Percentiles rank a stretch among this genome's conserved stretches.
Evolutionary conservation across 2,113 vertebrate species (phyloP).

Genomic region (Empidonax alnorum): DNA sequence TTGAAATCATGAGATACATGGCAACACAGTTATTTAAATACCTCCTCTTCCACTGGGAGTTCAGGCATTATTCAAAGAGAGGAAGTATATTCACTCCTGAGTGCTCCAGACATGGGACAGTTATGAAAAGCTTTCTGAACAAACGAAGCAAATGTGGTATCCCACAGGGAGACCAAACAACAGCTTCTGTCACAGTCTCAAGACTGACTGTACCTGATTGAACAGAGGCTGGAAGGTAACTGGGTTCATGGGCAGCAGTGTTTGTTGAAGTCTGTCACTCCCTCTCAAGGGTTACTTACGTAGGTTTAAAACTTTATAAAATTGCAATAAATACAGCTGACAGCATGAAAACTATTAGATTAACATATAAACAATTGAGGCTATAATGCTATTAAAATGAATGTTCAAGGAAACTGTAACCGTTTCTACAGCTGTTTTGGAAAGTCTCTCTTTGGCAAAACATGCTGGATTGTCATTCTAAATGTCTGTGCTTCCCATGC

Average conservation of each 20-base stretch:
- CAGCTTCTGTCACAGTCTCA: neutral
- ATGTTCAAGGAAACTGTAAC: neutral
- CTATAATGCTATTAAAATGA: conserved; percentile 1
- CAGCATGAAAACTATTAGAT: conserved; percentile 13
- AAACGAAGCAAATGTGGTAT: neutral
- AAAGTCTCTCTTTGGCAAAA: conserved; percentile 44
- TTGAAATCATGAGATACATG: conserved; percentile 25
- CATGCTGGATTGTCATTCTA: conserved; percentile 46
- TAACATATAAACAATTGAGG: conserved; percentile 4
- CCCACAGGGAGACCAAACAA: neutral
- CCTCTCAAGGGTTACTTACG: neutral
- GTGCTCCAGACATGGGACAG: neutral
- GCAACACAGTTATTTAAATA: conserved; percentile 44
- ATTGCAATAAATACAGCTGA: neutral
- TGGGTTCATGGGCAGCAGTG: neutral
- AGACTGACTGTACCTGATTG: neutral
- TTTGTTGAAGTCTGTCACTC: neutral
- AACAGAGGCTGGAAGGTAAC: neutral
- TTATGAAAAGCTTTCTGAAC: conserved; percentile 8
- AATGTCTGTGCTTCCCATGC: conserved; percentile 50
- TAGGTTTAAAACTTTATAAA: neutral
- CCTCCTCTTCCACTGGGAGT: neutral
- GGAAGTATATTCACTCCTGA: conserved; percentile 12
- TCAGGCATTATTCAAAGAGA: conserved; percentile 23
- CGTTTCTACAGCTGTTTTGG: conserved; percentile 54